phyloP scores from a whole-genome alignment of 2,888 invertebrate genomes.

The Eupithecia pulchellata region DNA sequence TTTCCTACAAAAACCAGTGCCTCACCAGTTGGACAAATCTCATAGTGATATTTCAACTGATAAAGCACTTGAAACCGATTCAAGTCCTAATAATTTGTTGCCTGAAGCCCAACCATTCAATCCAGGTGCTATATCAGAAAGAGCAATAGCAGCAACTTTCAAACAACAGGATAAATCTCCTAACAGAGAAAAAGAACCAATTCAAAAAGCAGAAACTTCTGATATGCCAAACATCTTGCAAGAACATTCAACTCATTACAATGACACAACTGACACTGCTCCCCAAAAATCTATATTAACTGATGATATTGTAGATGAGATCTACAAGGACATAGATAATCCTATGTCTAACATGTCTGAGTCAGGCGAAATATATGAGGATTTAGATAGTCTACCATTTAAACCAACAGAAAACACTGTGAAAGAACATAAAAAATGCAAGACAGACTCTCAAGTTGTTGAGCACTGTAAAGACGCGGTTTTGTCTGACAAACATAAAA shows the following conservation, averaged over 20 bases:
- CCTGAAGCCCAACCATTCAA: not conserved
- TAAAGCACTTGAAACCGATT: not conserved
- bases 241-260: not conserved
- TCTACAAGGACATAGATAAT: conserved; percentile 60
- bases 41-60: not conserved
- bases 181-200: not conserved
- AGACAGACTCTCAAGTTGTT: not conserved
- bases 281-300: conserved; percentile 13
- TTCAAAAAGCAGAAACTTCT: not conserved
- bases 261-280: conserved; percentile 6
- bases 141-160: not conserved
- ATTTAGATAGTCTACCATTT: conserved; percentile 24
- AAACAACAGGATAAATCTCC: not conserved
- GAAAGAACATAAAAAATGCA: conserved; percentile 34
- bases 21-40: not conserved
- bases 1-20: conserved; percentile 20
- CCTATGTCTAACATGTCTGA: conserved; percentile 54
- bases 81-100: not conserved
- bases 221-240: conserved; percentile 19
- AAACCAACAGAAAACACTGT: conserved; percentile 19
- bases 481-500: conserved; percentile 19
- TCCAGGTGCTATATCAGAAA: not conserved
- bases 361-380: conserved; percentile 56
- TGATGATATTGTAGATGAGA: conserved; percentile 48
- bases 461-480: not conserved